A percentile compares a stretch with the other conserved stretches of the same genome.
Conservation (phyloP, 2,113 vertebrate species). For the Antechinus flavipes region DNA sequence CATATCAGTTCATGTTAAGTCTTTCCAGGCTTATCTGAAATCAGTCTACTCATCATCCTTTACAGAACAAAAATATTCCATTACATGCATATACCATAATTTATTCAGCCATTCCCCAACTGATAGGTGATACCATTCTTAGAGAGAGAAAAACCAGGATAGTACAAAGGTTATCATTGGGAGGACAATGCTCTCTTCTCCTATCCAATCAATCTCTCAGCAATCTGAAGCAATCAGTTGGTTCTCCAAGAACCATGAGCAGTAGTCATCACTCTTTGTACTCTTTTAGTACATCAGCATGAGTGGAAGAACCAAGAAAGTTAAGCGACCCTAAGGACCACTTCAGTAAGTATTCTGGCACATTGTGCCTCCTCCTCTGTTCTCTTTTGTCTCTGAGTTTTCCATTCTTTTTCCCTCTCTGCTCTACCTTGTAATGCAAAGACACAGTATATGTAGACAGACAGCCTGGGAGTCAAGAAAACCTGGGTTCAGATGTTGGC, state of each 20-base stretch:
- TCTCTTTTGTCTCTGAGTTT: neutral
- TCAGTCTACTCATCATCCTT: too few relatives aligned
- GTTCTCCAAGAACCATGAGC: neutral
- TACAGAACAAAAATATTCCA: too few relatives aligned
- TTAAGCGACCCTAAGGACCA: neutral
- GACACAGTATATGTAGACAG: neutral
- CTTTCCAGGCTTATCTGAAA: too few relatives aligned
- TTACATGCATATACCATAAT: too few relatives aligned
- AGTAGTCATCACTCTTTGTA: neutral
- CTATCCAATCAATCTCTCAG: neutral
- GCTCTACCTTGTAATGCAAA: neutral
- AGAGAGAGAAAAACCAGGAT: neutral
- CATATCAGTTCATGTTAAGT: too few relatives aligned
- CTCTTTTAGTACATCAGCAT: neutral
- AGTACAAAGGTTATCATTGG: neutral
- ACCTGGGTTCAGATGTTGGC: neutral
- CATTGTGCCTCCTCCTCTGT: neutral
- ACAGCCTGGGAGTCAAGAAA: neutral
- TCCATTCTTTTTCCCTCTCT: neutral
- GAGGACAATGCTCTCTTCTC: neutral
- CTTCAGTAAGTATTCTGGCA: neutral
- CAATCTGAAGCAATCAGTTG: neutral
- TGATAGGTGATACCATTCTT: neutral
- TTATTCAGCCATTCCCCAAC: too few relatives aligned
- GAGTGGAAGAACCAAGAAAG: neutral